phyloP scores from a whole-genome alignment of 2,888 invertebrate genomes.

The Tachina fera region DNA sequence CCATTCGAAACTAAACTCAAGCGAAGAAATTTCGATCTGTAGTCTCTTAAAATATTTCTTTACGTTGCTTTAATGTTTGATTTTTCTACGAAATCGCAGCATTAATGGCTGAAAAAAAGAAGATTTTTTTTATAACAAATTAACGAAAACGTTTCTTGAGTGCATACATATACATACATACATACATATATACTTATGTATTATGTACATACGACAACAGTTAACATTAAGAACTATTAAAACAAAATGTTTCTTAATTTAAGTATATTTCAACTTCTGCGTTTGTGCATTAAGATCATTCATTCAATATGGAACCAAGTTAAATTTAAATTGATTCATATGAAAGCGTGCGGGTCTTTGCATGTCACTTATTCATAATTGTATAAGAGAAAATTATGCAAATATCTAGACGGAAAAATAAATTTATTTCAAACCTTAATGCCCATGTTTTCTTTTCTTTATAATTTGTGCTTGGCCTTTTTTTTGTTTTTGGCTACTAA shows the following conservation, averaged over 20 bases:
- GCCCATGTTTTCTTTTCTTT: conserved; percentile 53
- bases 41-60: conserved; percentile 45
- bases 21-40: conserved; percentile 32
- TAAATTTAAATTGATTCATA: conserved; percentile 17
- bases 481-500: conserved; percentile 42
- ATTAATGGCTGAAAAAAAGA: conserved; percentile 55
- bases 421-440: conserved; percentile 47
- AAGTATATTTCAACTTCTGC: background rate
- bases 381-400: conserved; percentile 61
- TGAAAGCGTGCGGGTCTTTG: conserved; percentile 33
- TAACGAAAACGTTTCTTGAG: background rate
- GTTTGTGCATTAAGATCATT: conserved; percentile 16
- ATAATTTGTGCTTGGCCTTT: conserved; percentile 50
- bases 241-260: conserved; percentile 13
- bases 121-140: conserved; percentile 27
- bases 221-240: conserved; percentile 23
- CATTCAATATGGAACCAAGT: background rate
- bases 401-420: conserved; percentile 44
- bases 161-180: background rate
- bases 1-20: conserved; percentile 31
- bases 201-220: background rate
- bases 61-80: conserved; percentile 59
- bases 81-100: conserved; percentile 65
- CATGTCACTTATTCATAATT: conserved; percentile 61
- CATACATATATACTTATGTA: too few relatives aligned